Evolutionary conservation across 2,113 vertebrate genomes (phyloP).

Genomic region (Sminthopsis crassicaudata): DNA sequence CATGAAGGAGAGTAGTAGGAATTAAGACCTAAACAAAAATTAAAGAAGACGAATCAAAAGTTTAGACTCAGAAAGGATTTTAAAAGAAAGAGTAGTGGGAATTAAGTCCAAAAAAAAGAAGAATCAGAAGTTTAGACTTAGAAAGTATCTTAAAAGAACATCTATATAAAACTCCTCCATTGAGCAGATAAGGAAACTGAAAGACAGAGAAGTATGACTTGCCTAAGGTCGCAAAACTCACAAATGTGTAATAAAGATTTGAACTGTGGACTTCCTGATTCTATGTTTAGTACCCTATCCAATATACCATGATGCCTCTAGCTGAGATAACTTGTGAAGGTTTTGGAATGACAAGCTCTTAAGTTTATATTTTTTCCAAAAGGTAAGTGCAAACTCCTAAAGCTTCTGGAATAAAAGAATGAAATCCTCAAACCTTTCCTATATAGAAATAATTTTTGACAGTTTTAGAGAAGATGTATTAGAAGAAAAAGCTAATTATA

Average conservation of each 20-base stretch:
- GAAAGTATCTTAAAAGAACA: not conserved
- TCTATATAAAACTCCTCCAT: not conserved
- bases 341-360: not conserved
- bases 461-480: not conserved
- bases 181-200: not conserved
- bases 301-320: not conserved
- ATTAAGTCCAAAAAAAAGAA: no score
- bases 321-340: not conserved
- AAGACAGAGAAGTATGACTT: not conserved
- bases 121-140: not conserved
- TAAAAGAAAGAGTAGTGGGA: no score
- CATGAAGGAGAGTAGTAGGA: not conserved
- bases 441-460: not conserved
- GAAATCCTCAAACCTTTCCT: not conserved
- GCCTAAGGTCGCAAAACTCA: not conserved
- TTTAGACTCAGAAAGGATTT: no score
- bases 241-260: not conserved
- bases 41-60: not conserved
- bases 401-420: not conserved
- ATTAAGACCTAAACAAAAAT: not conserved
- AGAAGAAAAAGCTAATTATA: not conserved
- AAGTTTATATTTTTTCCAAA: not conserved
- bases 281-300: not conserved
- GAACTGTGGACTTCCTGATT: not conserved
- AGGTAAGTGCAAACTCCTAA: not conserved